Evolutionary conservation across 35 echinoderm and acorn worm species (phyloP), one percentile per base, ranked within the genome.

Genomic region (Acanthaster planci): DNA sequence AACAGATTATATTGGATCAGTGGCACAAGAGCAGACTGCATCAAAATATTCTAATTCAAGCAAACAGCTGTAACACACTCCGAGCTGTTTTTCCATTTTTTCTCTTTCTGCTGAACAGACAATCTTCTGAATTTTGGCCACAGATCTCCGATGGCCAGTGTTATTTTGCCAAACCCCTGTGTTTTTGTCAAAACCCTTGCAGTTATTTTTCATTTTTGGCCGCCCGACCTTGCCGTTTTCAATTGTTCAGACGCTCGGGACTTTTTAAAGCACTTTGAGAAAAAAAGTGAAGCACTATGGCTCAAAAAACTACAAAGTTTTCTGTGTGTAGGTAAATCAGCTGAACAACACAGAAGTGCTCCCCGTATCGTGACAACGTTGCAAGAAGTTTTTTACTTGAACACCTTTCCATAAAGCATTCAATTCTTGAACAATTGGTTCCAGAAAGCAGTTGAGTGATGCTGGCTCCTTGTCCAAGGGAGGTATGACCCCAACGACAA

Each of bases 1-100:
- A 86, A 86, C 17, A 86, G 30, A 31, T 77, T 86, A 53, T 86
- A 86, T 86, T 2, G 67, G 84, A 16, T 86, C 84, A 77, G 52
- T 86, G 37, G 77, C 38, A 86, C 84, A 86, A 78, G 77, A 86
- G 19, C 42, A 21, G 5, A 86, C 72, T 32, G 60, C 26, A 78
- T 77, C 72, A 77, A 52, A 86, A 52, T 77, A 86, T 2, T 64
- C 59, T 2, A 2, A 22, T 0, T 64, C 59, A 0, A 64, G 9
- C 59, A 64, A 23, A 31, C 12, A 18, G 22, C 21, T 2, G 59
- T 64, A 64, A 8, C 21, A 8, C 59, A 64, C 59, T 14, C 59
- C 59, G 14, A 64, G 2, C 22, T 64, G 21, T 22, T 64, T 64
- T 23, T 64, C 8, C 15, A 19, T 64, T 64, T 23, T 64, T n/a